Evolutionary conservation across 2,797 vertebrate genomes (phyloP), one percentile per base, ranked within the genome.

Genomic region (Lutjanus argentimaculatus): DNA sequence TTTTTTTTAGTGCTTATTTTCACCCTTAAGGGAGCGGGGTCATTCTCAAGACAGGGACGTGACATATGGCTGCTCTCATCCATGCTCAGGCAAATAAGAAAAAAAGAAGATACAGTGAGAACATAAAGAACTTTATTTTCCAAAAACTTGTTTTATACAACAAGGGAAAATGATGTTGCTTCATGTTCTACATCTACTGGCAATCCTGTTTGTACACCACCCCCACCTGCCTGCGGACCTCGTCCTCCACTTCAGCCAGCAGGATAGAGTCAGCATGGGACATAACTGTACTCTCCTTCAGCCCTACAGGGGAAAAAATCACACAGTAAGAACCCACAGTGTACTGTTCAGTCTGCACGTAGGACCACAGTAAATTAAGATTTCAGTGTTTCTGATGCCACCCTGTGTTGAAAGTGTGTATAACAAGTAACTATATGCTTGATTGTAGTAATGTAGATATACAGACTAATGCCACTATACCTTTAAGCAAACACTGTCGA

Each of bases 401-500:
- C 75, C 86, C 66, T 40, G 83, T 91, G 90, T 51, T 62, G 9
- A 66, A 36, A 16, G 0, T 59, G 6, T 65, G n/a, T 19, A 76
- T 46, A 5, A 43, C 79, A 79, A 4, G 14, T 66, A 14, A 45
- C 2, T 14, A n/a, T 2, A 11, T 16, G 8, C 12, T 12, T 46
- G 3, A 67, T 8, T 64, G 15, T 22, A 30, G 21, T 42, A 11
- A 49, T 11, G 17, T 10, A 45, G 3, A 56, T 22, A 56, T 22
- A 6, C 21, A 56, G 2, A 21, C 4, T 75, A 14, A 36, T 21
- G 16, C 19, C 5, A 16, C 19, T 0, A 58, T 88, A 97, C 97
- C 97, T 92, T 93, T 91, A 7, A 94, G 91, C 75, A 98, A 92
- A 89, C 97, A 98, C 83, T 96, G 95, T 0, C 96, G 95, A 25